Percentiles rank a stretch among this genome's conserved stretches.
Evolutionary conservation across 2,888 invertebrate species (phyloP).

Genomic region (Chironomus tentans): DNA sequence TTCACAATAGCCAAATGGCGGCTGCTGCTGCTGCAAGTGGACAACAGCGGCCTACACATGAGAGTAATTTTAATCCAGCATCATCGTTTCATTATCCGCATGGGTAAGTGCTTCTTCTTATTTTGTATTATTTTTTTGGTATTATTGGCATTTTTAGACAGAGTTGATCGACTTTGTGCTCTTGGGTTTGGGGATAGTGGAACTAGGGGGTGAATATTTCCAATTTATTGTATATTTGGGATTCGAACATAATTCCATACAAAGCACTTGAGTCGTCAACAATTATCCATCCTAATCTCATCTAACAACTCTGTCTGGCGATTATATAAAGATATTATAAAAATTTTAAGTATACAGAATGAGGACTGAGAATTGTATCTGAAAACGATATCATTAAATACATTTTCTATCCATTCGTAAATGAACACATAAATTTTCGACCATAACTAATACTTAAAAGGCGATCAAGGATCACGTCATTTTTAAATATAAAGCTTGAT

Average conservation of each 20-base stretch:
- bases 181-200: too few species aligned
- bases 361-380: neutral
- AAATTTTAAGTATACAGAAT: too few species aligned
- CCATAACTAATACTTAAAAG: slow-evolving; percentile 19
- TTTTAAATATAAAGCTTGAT: too few species aligned
- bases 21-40: slow-evolving; percentile 37
- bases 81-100: slow-evolving; percentile 30
- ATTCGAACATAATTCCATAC: too few species aligned
- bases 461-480: slow-evolving; percentile 17
- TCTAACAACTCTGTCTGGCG: too few species aligned
- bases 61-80: slow-evolving; percentile 27
- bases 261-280: too few species aligned
- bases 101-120: slow-evolving; percentile 27
- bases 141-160: neutral
- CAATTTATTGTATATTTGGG: too few species aligned
- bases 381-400: neutral
- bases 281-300: too few species aligned
- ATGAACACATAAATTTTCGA: neutral
- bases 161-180: too few species aligned
- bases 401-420: neutral
- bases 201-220: too few species aligned
- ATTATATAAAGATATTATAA: neutral
- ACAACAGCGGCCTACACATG: slow-evolving; percentile 27
- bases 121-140: neutral
- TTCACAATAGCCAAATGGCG: slow-evolving; percentile 51